Evolutionary conservation across 1,140 invertebrate species (phyloP), one percentile per base, ranked within the genome.

Genomic region (Papilio dardanus): DNA sequence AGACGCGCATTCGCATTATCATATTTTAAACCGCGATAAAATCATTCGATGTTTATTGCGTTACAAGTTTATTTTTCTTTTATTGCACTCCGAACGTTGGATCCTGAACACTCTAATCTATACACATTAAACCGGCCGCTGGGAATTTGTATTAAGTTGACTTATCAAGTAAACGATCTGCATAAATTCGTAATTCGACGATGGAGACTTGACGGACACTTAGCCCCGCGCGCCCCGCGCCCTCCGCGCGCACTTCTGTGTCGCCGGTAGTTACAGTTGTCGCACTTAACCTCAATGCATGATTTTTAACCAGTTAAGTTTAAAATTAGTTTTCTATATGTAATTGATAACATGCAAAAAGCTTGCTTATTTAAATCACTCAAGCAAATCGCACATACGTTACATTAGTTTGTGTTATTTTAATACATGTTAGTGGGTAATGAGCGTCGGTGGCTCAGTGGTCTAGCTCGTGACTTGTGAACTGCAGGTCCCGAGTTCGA

Each of bases 21-120:
- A 81, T 88, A 87, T 86, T 81, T 87, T 84, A 85, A 79, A 77
- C 33, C 73, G 71, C 76, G 84, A 86, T 88, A 88, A 84, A 86
- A 88, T 88, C 85, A 83, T 79, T 79, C 78, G 77, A 83, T 83
- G 81, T 86, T 83, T 86, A 86, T 84, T 81, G 75, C 77, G 77
- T 79, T 76, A 73, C 33, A 74, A 76, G 78, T 77, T 79, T 76
- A 77, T 78, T 65, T 79, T 84, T 81, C 79, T 88, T 84, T 86
- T 88, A 86, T 83, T 79, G 80, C 79, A 71, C 76, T 74, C 71
- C 73, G 77, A 80, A 77, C 76, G 76, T 69, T 65, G 46, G 50
- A 46, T 40, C 68, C 68, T 50, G 68, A 33, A 31, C 46, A 73
- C 71, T 54, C 71, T 73, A 54, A 73, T 73, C 71, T 54, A 54